Evolutionary conservation across 2,888 invertebrate genomes (phyloP).

Genomic region (Drosophila meridionalis): DNA sequence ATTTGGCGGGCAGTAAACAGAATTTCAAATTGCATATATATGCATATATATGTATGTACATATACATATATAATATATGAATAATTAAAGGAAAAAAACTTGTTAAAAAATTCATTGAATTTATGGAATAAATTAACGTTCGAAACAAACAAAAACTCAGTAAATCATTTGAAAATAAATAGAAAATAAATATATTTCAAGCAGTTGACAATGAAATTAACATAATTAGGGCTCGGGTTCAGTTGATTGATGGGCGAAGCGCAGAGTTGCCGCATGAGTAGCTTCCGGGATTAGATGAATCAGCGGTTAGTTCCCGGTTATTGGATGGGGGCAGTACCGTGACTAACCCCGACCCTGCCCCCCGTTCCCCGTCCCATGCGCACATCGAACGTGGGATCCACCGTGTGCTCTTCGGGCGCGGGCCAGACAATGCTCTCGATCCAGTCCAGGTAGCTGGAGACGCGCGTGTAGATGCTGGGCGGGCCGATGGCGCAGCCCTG

Average conservation of each 20-base stretch:
- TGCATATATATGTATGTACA: too few species aligned
- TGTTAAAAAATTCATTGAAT: background rate
- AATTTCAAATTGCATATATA: too few species aligned
- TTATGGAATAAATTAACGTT: too few species aligned
- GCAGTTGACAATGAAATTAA: background rate
- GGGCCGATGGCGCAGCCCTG: constrained; percentile 76
- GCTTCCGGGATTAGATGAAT: background rate
- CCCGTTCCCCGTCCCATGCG: constrained; percentile 10
- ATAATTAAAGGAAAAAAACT: too few species aligned
- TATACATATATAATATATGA: too few species aligned
- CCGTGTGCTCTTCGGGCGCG: background rate
- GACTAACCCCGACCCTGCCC: too few species aligned
- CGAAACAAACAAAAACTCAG: background rate
- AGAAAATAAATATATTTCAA: background rate
- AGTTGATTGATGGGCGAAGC: background rate
- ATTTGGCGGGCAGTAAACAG: constrained; percentile 23
- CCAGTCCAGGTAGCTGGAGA: constrained; percentile 78
- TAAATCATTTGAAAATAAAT: background rate
- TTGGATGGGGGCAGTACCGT: background rate
- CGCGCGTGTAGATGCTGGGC: constrained; percentile 76
- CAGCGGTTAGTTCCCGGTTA: background rate
- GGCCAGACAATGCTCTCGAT: constrained; percentile 79
- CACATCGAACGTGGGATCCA: constrained; percentile 41
- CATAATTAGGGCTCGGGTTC: background rate
- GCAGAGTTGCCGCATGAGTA: background rate